These are phyloP conservation scores for Sebastes minor DNA, from an alignment of 2,797 vertebrate genomes.

Conservation along the genomic window DNA sequence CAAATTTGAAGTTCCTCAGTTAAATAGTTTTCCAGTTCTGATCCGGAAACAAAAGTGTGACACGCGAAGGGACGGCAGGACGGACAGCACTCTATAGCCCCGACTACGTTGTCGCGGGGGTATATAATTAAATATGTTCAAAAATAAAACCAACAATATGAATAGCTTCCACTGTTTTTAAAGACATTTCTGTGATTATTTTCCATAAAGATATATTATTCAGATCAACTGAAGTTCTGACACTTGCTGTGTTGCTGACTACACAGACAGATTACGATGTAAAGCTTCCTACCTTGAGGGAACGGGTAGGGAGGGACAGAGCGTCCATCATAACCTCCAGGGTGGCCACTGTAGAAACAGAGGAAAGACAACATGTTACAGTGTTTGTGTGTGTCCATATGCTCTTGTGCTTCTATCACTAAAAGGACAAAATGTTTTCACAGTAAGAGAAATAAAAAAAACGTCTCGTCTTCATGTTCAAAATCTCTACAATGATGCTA, in stretches of 20 bases:
- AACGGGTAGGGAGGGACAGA: slow-evolving; percentile 81
- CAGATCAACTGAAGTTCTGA: not conserved
- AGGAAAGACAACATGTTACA: slow-evolving; percentile 5
- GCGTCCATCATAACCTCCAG: slow-evolving; percentile 81
- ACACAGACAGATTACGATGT: not conserved
- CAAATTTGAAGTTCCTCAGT: too few relatives aligned
- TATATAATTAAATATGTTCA: too few relatives aligned
- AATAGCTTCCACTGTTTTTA: not conserved
- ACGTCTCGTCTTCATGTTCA: too few relatives aligned
- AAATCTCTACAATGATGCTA: too few relatives aligned
- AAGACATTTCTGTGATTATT: not conserved
- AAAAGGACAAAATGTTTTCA: too few relatives aligned
- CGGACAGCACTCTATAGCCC: too few relatives aligned
- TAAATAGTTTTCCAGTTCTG: too few relatives aligned
- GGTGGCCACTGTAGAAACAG: slow-evolving; percentile 67
- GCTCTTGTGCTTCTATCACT: too few relatives aligned
- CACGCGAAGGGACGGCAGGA: too few relatives aligned
- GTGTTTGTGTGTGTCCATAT: not conserved
- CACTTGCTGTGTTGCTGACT: not conserved
- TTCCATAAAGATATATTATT: not conserved
- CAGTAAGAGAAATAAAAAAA: too few relatives aligned
- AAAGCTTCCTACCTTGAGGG: slow-evolving; percentile 75
- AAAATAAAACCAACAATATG: not conserved
- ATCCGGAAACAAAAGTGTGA: too few relatives aligned
- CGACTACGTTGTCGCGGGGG: too few relatives aligned